phyloP scores from a whole-genome alignment of 1,140 invertebrate species.

The Drosophila nigrodunni region DNA sequence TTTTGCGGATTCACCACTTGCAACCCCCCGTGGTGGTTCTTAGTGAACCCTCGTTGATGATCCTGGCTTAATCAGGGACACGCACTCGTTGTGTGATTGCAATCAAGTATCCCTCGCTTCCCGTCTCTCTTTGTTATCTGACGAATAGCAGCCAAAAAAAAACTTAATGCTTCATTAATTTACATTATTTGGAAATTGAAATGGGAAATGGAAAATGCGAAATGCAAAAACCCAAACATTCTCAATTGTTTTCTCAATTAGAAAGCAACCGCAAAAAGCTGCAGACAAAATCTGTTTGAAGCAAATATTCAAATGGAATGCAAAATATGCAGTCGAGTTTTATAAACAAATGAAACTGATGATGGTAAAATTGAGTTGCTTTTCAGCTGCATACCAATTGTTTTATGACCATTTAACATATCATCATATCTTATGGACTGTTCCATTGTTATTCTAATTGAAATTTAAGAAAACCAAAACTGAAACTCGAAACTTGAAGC shows the following conservation, averaged over 20 bases:
- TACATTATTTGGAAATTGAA: conserved; percentile 40
- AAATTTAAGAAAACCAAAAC: neutral
- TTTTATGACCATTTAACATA: conserved; percentile 25
- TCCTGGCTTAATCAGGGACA: conserved; percentile 61
- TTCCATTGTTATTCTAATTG: conserved; percentile 41
- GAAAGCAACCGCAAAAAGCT: conserved; percentile 15
- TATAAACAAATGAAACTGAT: neutral
- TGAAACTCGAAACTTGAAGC: conserved; percentile 8
- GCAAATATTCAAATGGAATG: neutral
- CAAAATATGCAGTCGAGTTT: conserved; percentile 3
- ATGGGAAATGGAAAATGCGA: conserved; percentile 32
- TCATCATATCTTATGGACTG: conserved; percentile 21
- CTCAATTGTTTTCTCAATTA: conserved; percentile 29
- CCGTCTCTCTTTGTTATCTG: conserved; percentile 61
- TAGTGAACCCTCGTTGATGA: conserved; percentile 37
- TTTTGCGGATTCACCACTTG: conserved; percentile 5
- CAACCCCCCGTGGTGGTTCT: conserved; percentile 34
- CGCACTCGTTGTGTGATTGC: conserved; percentile 48
- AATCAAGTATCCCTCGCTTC: conserved; percentile 56
- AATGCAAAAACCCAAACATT: conserved; percentile 24
- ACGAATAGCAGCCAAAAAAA: conserved; percentile 38
- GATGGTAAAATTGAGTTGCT: neutral
- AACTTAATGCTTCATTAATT: conserved; percentile 75
- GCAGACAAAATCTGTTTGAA: neutral
- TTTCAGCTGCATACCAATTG: neutral